Evolutionary conservation across 2,797 vertebrate species (phyloP).

Genomic region (Channallabes apus): DNA sequence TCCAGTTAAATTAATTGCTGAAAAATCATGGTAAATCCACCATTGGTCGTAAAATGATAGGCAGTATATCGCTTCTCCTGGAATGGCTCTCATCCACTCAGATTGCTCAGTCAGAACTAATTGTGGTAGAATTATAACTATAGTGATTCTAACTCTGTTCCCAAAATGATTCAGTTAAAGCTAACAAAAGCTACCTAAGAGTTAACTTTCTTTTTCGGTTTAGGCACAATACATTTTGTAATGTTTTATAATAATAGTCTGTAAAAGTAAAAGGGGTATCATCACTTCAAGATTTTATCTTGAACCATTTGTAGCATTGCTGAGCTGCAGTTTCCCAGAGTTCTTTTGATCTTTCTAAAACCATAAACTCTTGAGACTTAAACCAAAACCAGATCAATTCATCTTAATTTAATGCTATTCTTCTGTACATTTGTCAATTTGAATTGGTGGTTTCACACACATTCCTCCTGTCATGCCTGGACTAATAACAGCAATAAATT

Average conservation of each 20-base stretch:
- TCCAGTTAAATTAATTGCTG: neutral
- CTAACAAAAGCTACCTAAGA: neutral
- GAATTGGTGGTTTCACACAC: slow-evolving; percentile 48
- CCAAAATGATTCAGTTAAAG: neutral
- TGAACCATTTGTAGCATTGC: slow-evolving; percentile 2
- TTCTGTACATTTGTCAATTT: slow-evolving; percentile 41
- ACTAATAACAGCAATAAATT: slow-evolving; percentile 52
- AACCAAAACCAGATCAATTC: slow-evolving; percentile 43
- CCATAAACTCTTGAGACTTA: slow-evolving; percentile 25
- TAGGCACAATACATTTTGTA: neutral
- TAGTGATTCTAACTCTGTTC: neutral
- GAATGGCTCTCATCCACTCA: too few species aligned
- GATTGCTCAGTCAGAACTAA: too few species aligned
- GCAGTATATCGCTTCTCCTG: neutral
- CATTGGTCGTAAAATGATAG: neutral
- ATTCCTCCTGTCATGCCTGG: slow-evolving; percentile 45
- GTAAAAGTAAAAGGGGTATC: neutral
- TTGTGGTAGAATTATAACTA: neutral
- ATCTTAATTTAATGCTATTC: slow-evolving; percentile 43
- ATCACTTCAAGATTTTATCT: neutral
- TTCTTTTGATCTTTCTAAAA: slow-evolving; percentile 26
- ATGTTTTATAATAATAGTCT: neutral
- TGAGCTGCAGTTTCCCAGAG: neutral
- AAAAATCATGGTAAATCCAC: neutral
- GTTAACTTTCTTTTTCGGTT: slow-evolving; percentile 2